Evolutionary conservation across 2,888 invertebrate genomes (phyloP), one percentile per base, ranked within the genome.

Genomic region (Cetonia aurata): DNA sequence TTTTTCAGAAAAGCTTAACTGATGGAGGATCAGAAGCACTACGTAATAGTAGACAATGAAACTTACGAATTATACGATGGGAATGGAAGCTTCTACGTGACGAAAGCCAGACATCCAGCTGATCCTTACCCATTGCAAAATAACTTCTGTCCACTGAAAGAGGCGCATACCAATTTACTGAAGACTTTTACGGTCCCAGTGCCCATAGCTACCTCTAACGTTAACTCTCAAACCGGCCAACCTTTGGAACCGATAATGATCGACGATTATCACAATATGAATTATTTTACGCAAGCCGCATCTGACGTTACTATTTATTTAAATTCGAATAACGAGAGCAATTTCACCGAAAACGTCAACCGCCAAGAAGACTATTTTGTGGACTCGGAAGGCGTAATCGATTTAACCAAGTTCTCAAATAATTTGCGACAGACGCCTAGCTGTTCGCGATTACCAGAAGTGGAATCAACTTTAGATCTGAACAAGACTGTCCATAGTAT

Each of bases 231-330:
- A 31, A 17, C 19, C 13, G 56, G 60, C n/a, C 60, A 56, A 46
- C 33, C 68, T 33, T 60, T 71, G 46, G 71, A 71, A 50, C 71
- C 67, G 6, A 68, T 71, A 42, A 55, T 71, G 4, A 71, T 68
- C 37, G 50, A 62, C 56, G 57, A 71, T 19, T 71, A 68, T 17
- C 17, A 25, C 42, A 67, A 53, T 9, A 70, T 70, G 70, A 70
- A 70, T 33, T 71, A 67, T 33, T 71, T 71, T 25, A 67, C 68
- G 1, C 71, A 68, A 17, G 71, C 66, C 6, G 62, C 53, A 15
- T 60, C 68, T 0, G 57, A 68, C 37, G 67, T 71, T 41, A 71
- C 71, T 3, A 68, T 70, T 41, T 70, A 70, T 42, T 48, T 70
- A 13, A 71, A 68, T 53, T 65, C 66, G 56, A 56, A 70, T 52